Base-by-base conservation (phyloP, 2,113 vertebrate species). In the Heteronetta atricapilla region DNA sequence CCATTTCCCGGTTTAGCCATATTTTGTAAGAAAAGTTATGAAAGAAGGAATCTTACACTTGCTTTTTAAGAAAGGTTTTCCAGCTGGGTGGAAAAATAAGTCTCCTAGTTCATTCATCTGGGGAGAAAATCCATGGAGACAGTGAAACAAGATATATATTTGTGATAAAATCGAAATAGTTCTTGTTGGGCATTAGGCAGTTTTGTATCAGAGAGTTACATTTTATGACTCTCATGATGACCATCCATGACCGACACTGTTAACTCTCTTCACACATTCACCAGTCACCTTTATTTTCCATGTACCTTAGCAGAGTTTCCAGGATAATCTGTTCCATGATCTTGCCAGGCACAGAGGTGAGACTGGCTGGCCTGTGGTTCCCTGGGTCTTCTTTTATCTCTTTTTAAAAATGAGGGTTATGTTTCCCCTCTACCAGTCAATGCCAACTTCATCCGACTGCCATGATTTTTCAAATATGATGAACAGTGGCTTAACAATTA, bases 61-160 rank as follows among this genome's bases (percentile, higher is more conserved):
- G 16, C 12, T 36, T 86, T 86, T 77, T 21, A 83, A n/a, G 28
- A 82, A 48, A 14, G 26, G 1, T 83, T 90, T 70, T 28, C 10
- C 6, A 53, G 25, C 5, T 76, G 28, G 63, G 13, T n/a, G 17
- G 33, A 53, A 56, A 82, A 59, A 50, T 23, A 85, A 79, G 55
- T 31, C 11, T 91, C 36, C 5, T 8, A 40, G 0, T 36, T 59
- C 26, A 80, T 53, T 36, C 34, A 44, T 1, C 0, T 53, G 29
- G 40, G 33, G 21, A 73, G 36, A 70, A 75, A 81, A 15, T 16
- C 8, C 16, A 19, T 11, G 50, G 15, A 74, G 26, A 82, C 4
- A 34, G 38, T 23, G 58, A 10, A 52, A 28, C 5, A 29, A 73
- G 11, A 13, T 53, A 1, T 13, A 29, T 69, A 44, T 88, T 13